These are phyloP conservation scores for Poeciliopsis occidentalis DNA, from an alignment of 2,113 vertebrate species.

Conservation along the genomic window DNA sequence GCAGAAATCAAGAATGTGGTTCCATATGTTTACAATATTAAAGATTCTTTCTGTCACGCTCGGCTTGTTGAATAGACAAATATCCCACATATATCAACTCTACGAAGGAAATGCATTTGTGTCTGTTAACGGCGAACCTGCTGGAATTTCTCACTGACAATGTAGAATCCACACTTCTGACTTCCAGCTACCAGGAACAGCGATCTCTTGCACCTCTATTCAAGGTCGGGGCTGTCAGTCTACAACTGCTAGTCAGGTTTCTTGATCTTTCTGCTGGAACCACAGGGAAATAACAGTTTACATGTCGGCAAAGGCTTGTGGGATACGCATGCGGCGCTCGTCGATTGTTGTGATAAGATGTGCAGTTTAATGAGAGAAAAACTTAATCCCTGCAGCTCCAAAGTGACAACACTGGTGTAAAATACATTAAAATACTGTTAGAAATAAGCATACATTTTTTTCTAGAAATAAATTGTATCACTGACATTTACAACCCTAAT, in stretches of 20 bases:
- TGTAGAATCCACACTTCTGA: conserved; percentile 68
- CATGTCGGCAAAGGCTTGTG: neutral
- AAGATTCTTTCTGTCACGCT: conserved; percentile 1
- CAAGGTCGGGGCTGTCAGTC: conserved; percentile 24
- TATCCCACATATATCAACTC: neutral
- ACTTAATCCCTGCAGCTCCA: no score
- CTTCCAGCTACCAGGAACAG: conserved; percentile 63
- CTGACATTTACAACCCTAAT: no score
- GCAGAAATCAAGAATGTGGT: conserved; percentile 4
- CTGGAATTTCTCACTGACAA: conserved; percentile 67
- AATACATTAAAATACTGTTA: no score
- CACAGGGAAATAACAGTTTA: neutral
- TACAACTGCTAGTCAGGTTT: conserved; percentile 12
- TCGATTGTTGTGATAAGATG: neutral
- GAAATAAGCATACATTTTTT: no score
- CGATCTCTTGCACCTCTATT: conserved; percentile 59
- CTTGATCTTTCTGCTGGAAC: conserved; percentile 4
- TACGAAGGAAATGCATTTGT: conserved; percentile 32
- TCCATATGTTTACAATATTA: conserved; percentile 14
- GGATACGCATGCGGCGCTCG: neutral
- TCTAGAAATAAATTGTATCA: no score
- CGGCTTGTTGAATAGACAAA: neutral
- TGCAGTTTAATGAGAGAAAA: neutral
- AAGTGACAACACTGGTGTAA: no score
- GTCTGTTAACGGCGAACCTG: conserved; percentile 15